phyloP scores from a whole-genome alignment of 1,140 invertebrate genomes.

The Orius insidiosus region DNA sequence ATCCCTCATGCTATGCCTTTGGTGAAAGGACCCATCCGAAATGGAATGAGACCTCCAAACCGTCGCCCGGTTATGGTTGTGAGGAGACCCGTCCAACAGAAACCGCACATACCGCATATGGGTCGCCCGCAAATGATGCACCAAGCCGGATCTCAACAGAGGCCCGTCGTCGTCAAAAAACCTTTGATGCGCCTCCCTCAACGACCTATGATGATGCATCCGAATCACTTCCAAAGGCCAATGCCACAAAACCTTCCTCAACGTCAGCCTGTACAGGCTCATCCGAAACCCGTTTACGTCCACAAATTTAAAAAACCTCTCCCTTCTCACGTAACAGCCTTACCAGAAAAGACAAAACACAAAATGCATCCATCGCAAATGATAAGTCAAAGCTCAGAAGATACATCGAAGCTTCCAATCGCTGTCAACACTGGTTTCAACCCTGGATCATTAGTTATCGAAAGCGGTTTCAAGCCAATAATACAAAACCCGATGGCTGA shows the following conservation, averaged over 20 bases:
- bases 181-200: constrained; percentile 15
- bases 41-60: background rate
- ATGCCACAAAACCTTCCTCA: background rate
- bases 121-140: constrained; percentile 11
- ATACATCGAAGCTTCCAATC: constrained; percentile 11
- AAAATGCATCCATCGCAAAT: constrained; percentile 11
- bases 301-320: constrained; percentile 13
- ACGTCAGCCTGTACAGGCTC: no score
- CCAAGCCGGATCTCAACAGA: constrained; percentile 7
- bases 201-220: constrained; percentile 8
- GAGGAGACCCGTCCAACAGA: constrained; percentile 9
- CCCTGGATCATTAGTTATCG: constrained; percentile 58
- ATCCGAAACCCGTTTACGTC: constrained; percentile 8
- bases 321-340: background rate
- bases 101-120: constrained; percentile 10
- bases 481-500: constrained; percentile 35
- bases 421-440: constrained; percentile 58
- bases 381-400: constrained; percentile 12
- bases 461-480: constrained; percentile 67
- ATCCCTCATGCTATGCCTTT: background rate
- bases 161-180: constrained; percentile 17
- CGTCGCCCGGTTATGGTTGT: background rate
- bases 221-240: constrained; percentile 1
- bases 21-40: background rate
- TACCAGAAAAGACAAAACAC: constrained; percentile 13